phyloP scores from a whole-genome alignment of 1,140 invertebrate species.

The Notospermus geniculatus region DNA sequence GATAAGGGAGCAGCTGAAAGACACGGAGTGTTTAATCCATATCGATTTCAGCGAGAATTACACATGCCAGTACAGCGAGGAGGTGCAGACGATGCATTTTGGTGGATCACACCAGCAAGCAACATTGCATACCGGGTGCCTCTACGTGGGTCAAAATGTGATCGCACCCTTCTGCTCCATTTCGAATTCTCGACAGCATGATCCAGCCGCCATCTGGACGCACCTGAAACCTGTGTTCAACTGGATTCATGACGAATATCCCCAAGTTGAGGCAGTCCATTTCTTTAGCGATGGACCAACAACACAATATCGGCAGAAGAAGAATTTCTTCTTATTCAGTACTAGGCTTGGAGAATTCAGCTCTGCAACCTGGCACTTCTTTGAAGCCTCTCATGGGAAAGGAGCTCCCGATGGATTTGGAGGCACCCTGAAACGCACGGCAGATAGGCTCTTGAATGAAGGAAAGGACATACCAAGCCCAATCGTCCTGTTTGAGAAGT shows the following conservation, averaged over 20 bases:
- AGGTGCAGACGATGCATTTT: constrained; percentile 26
- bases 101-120: constrained; percentile 16
- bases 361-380: constrained; percentile 47
- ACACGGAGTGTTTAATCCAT: constrained; percentile 9
- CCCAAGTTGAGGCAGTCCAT: neutral
- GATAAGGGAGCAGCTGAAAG: neutral
- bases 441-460: neutral
- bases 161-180: constrained; percentile 9
- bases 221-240: constrained; percentile 10
- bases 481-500: too few species aligned
- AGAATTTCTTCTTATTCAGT: constrained; percentile 9
- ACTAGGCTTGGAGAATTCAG: constrained; percentile 6
- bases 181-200: constrained; percentile 11
- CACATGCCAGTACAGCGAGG: constrained; percentile 11
- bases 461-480: constrained; percentile 17
- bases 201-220: constrained; percentile 14
- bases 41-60: constrained; percentile 27
- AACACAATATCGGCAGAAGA: constrained; percentile 16
- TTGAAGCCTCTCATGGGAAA: constrained; percentile 54
- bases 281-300: constrained; percentile 14
- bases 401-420: constrained; percentile 54
- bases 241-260: neutral
- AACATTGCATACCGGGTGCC: too few species aligned
- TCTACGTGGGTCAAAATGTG: constrained; percentile 11
- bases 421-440: constrained; percentile 46